A percentile compares a stretch with the other conserved stretches of the same genome.
Evolutionary conservation across 92 coral and sea anemone genomes (phyloP).

Genomic region (Heteractis magnifica): DNA sequence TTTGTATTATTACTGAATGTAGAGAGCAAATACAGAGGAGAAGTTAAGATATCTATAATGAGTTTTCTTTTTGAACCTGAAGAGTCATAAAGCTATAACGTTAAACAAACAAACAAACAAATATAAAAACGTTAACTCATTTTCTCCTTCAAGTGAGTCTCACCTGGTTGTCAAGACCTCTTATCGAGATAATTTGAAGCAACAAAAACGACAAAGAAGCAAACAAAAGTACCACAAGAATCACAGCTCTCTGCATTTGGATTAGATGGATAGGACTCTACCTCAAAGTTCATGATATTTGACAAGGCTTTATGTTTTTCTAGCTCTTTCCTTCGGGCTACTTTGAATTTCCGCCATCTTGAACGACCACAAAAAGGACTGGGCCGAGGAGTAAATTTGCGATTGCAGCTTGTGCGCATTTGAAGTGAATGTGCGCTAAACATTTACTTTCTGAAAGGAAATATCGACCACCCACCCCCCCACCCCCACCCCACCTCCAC

Average conservation of each 20-base stretch:
- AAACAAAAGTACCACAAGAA: slow-evolving; percentile 46
- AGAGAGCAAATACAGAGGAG: too few relatives aligned
- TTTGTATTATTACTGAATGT: too few relatives aligned
- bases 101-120: not conserved
- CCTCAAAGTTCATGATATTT: not conserved
- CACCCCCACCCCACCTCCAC: too few relatives aligned
- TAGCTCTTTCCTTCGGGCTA: not conserved
- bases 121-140: not conserved
- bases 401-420: not conserved
- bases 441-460: too few relatives aligned
- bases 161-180: slow-evolving; percentile 56
- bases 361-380: not conserved
- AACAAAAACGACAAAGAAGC: slow-evolving; percentile 54
- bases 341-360: slow-evolving; percentile 42
- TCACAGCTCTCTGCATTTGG: slow-evolving; percentile 49
- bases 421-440: too few relatives aligned
- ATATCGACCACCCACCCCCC: too few relatives aligned
- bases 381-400: not conserved
- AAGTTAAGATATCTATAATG: too few relatives aligned
- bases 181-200: slow-evolving; percentile 52
- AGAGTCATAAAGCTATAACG: too few relatives aligned
- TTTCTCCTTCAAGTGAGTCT: not conserved
- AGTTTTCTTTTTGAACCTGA: too few relatives aligned
- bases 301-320: not conserved
- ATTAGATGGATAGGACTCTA: not conserved